Evolutionary conservation across 2,113 vertebrate species (phyloP).

Genomic region (Pterocles orientalis): DNA sequence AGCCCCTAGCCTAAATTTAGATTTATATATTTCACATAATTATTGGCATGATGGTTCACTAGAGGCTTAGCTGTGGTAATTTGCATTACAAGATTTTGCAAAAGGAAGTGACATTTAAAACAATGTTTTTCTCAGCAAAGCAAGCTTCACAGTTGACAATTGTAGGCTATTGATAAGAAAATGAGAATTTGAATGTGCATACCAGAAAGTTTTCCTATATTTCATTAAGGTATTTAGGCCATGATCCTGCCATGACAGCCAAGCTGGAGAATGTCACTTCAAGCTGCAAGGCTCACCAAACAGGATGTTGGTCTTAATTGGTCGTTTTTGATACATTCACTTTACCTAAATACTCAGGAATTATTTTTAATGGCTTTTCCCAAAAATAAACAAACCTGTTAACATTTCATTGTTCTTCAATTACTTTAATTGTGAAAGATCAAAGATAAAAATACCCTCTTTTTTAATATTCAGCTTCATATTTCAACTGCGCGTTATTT

Average conservation of each 20-base stretch:
- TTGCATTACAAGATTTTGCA: constrained; percentile 45
- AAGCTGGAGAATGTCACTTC: neutral
- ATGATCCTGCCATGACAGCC: neutral
- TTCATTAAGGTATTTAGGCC: neutral
- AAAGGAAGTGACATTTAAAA: constrained; percentile 24
- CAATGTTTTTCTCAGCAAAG: constrained; percentile 34
- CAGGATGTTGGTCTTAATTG: neutral
- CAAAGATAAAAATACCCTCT: neutral
- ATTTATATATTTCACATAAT: constrained; percentile 4
- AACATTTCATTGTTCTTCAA: constrained; percentile 4
- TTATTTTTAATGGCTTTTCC: constrained; percentile 61
- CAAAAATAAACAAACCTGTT: constrained; percentile 43
- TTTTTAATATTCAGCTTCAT: neutral
- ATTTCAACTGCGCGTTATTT: constrained; percentile 4
- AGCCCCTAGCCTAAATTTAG: neutral
- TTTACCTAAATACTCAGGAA: constrained; percentile 75
- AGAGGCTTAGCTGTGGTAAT: constrained; percentile 22
- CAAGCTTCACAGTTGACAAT: constrained; percentile 15
- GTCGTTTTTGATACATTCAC: neutral
- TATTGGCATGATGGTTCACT: neutral
- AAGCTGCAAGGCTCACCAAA: neutral
- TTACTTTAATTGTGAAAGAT: neutral
- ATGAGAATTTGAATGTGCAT: neutral
- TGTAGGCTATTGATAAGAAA: constrained; percentile 9
- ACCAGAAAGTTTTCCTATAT: constrained; percentile 26